Evolutionary conservation across 1,140 invertebrate genomes (phyloP).

Genomic region (Mactra quadrangularis): DNA sequence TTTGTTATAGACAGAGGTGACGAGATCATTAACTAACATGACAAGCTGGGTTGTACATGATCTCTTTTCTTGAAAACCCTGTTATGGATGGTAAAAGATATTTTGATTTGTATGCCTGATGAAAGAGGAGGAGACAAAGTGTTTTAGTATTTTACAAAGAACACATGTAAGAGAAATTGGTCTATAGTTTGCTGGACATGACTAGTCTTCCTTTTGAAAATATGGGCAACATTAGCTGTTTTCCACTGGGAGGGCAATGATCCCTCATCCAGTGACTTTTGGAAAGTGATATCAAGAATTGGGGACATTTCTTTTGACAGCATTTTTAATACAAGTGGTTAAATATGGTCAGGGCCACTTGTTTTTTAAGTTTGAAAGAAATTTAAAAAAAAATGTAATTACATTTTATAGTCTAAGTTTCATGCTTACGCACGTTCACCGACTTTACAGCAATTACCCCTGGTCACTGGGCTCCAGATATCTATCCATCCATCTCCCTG

Average conservation of each 20-base stretch:
- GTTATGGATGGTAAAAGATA: neutral
- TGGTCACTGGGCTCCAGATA: no score
- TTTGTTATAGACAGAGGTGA: neutral
- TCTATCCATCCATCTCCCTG: no score
- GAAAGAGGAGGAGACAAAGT: conserved; percentile 12
- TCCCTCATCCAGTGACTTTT: conserved; percentile 6
- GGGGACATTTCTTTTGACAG: no score
- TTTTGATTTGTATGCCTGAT: neutral
- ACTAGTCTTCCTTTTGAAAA: conserved; percentile 8
- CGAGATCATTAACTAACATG: conserved; percentile 29
- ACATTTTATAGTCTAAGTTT: no score
- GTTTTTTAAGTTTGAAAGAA: neutral
- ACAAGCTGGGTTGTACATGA: conserved; percentile 26
- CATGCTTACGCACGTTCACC: no score
- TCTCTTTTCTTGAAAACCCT: conserved; percentile 9
- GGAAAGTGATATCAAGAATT: no score
- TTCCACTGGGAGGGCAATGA: conserved; percentile 13
- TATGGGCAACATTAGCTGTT: neutral
- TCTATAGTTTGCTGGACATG: conserved; percentile 7
- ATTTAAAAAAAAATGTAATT: conserved; percentile 32
- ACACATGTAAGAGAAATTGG: conserved; percentile 11
- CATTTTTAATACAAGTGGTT: conserved; percentile 2
- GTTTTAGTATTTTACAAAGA: neutral
- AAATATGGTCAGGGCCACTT: neutral
- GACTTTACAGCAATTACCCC: no score